These are phyloP conservation scores for Sphaerophoria rueppellii DNA, from an alignment of 2,888 invertebrate genomes.

Conservation along the genomic window DNA sequence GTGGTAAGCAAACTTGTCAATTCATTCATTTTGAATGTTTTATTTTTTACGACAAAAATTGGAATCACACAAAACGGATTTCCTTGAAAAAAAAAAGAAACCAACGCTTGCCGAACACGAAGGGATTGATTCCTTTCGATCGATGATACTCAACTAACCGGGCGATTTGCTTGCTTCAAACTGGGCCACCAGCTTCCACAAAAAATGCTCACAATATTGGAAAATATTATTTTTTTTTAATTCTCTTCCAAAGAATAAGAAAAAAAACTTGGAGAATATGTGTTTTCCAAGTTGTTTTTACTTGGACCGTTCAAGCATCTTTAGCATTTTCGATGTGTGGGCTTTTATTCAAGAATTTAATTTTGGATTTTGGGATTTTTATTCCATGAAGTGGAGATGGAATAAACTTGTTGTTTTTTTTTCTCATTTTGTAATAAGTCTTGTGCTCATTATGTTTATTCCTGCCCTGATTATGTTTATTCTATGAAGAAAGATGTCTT, in stretches of 20 bases:
- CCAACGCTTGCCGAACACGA: not conserved
- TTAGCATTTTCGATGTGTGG: not conserved
- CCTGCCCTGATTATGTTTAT: not conserved
- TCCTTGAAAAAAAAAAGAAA: too few species aligned
- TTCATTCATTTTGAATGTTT: constrained; percentile 82
- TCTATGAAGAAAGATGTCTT: not conserved
- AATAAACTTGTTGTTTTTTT: not conserved
- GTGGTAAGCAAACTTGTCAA: constrained; percentile 88
- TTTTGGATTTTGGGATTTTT: constrained; percentile 61
- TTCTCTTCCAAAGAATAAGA: constrained; percentile 46
- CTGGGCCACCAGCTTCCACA: constrained; percentile 77
- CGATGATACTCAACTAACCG: constrained; percentile 79
- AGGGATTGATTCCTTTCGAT: constrained; percentile 48
- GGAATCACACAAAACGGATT: constrained; percentile 25
- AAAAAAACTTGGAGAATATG: not conserved
- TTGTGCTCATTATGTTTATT: not conserved
- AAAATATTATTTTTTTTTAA: not conserved
- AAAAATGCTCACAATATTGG: constrained; percentile 77
- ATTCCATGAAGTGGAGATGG: constrained; percentile 39
- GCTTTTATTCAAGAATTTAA: constrained; percentile 46
- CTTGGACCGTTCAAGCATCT: constrained; percentile 29
- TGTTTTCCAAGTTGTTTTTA: constrained; percentile 21
- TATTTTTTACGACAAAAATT: not conserved
- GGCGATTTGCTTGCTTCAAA: constrained; percentile 79
- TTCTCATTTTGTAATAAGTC: not conserved